Percentiles rank a stretch among this genome's conserved stretches.
These are phyloP conservation scores for Colletes latitarsis DNA, from an alignment of 1,140 invertebrate species.

Conservation along the genomic window DNA sequence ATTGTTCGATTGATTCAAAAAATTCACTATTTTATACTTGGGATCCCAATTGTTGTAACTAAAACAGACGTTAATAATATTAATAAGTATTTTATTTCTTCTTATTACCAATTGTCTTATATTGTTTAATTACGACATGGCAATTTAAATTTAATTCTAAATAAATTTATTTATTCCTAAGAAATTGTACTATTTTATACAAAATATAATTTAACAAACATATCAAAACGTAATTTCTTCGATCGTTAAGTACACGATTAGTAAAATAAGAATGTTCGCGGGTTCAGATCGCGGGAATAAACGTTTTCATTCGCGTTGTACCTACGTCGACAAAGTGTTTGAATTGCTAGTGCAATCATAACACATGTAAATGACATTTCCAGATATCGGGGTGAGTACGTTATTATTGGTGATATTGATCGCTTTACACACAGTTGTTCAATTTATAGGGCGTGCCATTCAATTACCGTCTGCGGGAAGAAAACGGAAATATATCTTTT, in stretches of 20 bases:
- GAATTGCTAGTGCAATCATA: conserved; percentile 38
- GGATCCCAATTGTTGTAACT: too few relatives aligned
- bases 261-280: not conserved
- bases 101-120: too few relatives aligned
- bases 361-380: conserved; percentile 47
- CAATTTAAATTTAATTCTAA: too few relatives aligned
- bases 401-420: conserved; percentile 35
- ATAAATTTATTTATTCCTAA: too few relatives aligned
- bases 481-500: not conserved
- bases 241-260: not conserved
- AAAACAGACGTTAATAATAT: too few relatives aligned
- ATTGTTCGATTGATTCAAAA: not conserved
- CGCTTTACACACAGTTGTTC: not conserved
- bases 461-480: not conserved
- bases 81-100: too few relatives aligned
- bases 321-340: conserved; percentile 2
- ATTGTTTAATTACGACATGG: too few relatives aligned
- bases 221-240: not conserved
- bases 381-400: conserved; percentile 32
- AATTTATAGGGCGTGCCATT: conserved; percentile 16
- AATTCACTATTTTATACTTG: not conserved
- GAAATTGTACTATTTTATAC: too few relatives aligned
- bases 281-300: not conserved
- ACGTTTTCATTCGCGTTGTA: conserved; percentile 8
- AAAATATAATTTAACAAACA: not conserved